Evolutionary conservation across 2,797 vertebrate species (phyloP).

Genomic region (Pseudochirops corinnae): DNA sequence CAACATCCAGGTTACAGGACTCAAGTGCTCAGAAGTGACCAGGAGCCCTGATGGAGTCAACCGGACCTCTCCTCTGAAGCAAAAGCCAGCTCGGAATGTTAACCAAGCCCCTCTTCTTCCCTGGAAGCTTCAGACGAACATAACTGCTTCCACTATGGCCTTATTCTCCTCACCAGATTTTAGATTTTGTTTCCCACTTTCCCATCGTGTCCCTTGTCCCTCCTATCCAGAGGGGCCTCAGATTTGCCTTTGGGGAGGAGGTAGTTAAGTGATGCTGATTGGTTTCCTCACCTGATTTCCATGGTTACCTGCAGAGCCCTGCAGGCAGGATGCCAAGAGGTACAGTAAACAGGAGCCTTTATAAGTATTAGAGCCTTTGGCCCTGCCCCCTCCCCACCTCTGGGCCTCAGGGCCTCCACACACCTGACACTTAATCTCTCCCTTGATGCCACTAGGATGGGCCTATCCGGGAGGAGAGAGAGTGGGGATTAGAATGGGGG

Average conservation of each 20-base stretch:
- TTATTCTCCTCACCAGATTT: not conserved
- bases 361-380: conserved; percentile 10
- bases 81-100: not conserved
- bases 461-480: not conserved
- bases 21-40: not conserved
- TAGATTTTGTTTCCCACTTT: conserved; percentile 8
- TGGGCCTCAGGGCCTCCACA: not conserved
- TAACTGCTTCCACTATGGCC: not conserved
- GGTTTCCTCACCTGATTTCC: conserved; percentile 72
- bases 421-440: conserved; percentile 32
- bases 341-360: conserved; percentile 67
- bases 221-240: conserved; percentile 35
- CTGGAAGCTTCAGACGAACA: not conserved
- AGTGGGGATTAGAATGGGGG: not conserved
- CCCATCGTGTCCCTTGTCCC: not conserved
- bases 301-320: conserved; percentile 75
- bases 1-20: not conserved
- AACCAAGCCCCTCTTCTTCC: not conserved
- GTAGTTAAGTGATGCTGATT: conserved; percentile 68
- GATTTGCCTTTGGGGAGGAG: conserved; percentile 52
- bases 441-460: not conserved
- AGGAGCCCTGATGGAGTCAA: not conserved
- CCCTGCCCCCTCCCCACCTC: not conserved
- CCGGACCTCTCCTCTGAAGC: not conserved
- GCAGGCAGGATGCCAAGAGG: conserved; percentile 73